A percentile compares a stretch with the other conserved stretches of the same genome.
These are phyloP conservation scores for Acinonyx jubatus DNA, from an alignment of 2,113 vertebrate genomes.

Conservation along the genomic window DNA sequence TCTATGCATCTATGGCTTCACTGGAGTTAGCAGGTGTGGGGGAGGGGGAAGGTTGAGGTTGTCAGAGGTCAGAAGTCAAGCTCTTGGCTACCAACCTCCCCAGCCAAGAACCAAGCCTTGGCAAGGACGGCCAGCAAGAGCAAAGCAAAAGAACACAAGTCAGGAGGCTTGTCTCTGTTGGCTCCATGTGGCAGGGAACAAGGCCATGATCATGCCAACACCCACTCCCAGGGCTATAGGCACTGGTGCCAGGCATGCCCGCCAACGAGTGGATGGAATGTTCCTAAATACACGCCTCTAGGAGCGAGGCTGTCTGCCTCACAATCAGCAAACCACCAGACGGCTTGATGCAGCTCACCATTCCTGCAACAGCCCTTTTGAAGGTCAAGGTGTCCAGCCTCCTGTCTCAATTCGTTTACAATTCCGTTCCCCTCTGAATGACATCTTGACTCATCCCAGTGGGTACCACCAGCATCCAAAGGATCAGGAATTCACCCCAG, in stretches of 20 bases:
- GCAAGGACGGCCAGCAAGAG: not conserved
- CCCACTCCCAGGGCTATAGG: not conserved
- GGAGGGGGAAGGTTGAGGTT: not conserved
- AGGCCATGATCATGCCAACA: not conserved
- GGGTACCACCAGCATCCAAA: not conserved
- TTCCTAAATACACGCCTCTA: not conserved
- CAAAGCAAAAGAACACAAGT: not conserved
- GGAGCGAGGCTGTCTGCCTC: not conserved
- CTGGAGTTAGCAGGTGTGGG: not conserved
- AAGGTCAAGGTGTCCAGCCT: not conserved
- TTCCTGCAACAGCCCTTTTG: not conserved
- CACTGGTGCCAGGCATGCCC: not conserved
- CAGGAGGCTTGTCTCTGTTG: not conserved
- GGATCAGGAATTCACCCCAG: not conserved
- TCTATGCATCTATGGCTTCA: not conserved
- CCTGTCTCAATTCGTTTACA: not conserved
- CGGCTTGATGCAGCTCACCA: not conserved
- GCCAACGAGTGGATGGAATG: not conserved
- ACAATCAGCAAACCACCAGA: constrained; percentile 8
- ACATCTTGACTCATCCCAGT: not conserved
- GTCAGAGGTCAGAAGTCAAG: constrained; percentile 45
- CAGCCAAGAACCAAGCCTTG: not conserved
- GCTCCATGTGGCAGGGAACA: not conserved
- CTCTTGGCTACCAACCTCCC: not conserved
- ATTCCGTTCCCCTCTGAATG: not conserved